Evolutionary conservation across 2,797 vertebrate genomes (phyloP), one percentile per base, ranked within the genome.

Genomic region (Siniperca undulata): DNA sequence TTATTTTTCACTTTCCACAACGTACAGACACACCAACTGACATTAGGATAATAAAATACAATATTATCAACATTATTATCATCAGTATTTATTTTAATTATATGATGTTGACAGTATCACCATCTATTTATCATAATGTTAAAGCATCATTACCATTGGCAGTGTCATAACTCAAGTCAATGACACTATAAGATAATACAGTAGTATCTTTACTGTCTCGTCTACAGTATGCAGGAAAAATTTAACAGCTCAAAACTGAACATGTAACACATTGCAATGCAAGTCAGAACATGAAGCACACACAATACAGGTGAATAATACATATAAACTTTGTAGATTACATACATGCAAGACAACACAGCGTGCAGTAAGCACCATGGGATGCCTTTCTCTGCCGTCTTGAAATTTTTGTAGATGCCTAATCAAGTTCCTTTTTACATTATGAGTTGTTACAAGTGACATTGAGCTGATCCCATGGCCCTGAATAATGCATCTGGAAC

Each of bases 401-500:
- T 64, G 44, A 36, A 42, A 52, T 56, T 36, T 53, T 22, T 78
- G 56, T 71, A 74, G 66, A 78, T 40, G n/a, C 64, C 11, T 53
- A 12, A 70, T 74, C 34, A 55, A 30, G n/a, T 48, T 79, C 44
- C 20, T 61, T 66, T 80, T 70, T 71, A 71, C 65, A 76, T 79
- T 76, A 46, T 8, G 27, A 48, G 40, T 62, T 61, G 56, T 70
- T 74, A 77, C 6, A 68, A 69, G 44, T 59, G 67, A 55, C 70
- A 75, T 44, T 0, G 3, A 55, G 55, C 68, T 64, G 72, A 61
- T 78, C 62, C 42, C 17, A 9, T 8, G 13, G 16, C 20, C 71
- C 27, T 83, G 52, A 88, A 89, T 87, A 84, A 89, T 83, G 73
- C 73, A 86, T 69, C 50, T 27, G 22, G n/a, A 59, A 64, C 68